Percentiles rank a stretch among this genome's conserved stretches.
Conservation (phyloP, 2,888 invertebrate species). For the Drymonia ruficornis region DNA sequence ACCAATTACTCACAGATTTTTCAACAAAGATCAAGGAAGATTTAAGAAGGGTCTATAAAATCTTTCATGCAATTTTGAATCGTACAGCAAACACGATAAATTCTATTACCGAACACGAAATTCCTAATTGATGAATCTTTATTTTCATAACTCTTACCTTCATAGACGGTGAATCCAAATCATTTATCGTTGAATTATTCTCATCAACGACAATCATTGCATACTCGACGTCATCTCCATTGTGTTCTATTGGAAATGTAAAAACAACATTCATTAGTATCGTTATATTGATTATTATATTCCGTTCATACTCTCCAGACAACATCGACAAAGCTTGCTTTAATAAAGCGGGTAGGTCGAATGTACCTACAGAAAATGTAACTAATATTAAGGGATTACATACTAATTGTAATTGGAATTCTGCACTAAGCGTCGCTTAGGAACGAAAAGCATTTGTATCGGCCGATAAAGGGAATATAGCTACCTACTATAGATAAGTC, state of each 20-base stretch:
- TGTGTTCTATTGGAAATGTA: constrained; percentile 69
- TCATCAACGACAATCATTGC: constrained; percentile 96
- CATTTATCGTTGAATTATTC: constrained; percentile 93
- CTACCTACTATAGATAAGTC: neutral
- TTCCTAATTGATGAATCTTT: constrained; percentile 11
- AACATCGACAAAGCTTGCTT: constrained; percentile 75
- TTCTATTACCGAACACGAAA: constrained; percentile 17
- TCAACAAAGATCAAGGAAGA: constrained; percentile 8
- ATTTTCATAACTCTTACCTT: constrained; percentile 85
- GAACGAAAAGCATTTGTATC: constrained; percentile 9
- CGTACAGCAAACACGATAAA: constrained; percentile 24
- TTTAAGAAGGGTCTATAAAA: constrained; percentile 18
- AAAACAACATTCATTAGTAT: constrained; percentile 26
- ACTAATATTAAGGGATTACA: constrained; percentile 16
- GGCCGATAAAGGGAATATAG: neutral
- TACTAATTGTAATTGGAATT: constrained; percentile 25
- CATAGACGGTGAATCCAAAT: constrained; percentile 93
- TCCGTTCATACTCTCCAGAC: constrained; percentile 32
- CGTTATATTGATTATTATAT: neutral
- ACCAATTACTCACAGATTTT: constrained; percentile 18
- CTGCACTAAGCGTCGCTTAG: constrained; percentile 24
- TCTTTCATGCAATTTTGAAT: constrained; percentile 41
- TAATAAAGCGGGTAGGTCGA: constrained; percentile 62
- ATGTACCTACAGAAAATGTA: constrained; percentile 28
- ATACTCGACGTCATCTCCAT: constrained; percentile 92